Base-by-base conservation (phyloP, 2,113 vertebrate species). In the Potamarius usumacintae region DNA sequence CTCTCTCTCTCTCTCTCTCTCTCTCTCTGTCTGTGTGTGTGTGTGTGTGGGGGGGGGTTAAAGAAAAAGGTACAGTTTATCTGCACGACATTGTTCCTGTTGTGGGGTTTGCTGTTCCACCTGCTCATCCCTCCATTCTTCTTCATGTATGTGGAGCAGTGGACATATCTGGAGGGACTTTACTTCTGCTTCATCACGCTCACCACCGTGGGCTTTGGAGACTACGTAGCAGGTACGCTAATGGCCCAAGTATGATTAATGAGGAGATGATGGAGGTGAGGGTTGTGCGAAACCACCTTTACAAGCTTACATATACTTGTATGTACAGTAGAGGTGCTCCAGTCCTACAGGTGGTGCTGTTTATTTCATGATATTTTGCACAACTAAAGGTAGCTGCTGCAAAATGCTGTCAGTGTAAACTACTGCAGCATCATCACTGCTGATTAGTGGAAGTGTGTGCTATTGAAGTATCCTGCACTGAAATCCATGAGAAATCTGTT, bases 151-250 rank as follows among this genome's bases (percentile, higher is more conserved):
- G 89, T 97, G 0, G 98, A 99, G 93, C 91, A 95, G 69, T 99
- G 98, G 98, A 91, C 93, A 87, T 99, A 99, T 92, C 95, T 99
- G 62, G 97, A 99, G 90, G 97, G 98, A 17, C 95, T 99, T 88
- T 99, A 99, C 91, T 99, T 96, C 92, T 99, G 97, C 18, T 99
- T 98, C 90, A 98, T 98, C 93, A 99, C 98, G 57, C 96, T 99
- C 90, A 97, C 97, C 85, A 99, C 98, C 53, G 97, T 99, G 52
- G 98, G 98, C 88, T 99, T 99, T 89, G 98, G 98, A 85, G 98
- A 99, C 94, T 98, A 97, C 22, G 98, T 99, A 81, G 97, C 98
- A 85, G 98, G 98, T 99, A 86, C 90, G 94, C 94, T 67, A 82
- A 0, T 15, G 18, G 20, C 42, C 71, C 8, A 17, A 42, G 30